These are phyloP conservation scores for Forbesichthys agassizii DNA, from an alignment of 2,113 vertebrate species.

Conservation along the genomic window DNA sequence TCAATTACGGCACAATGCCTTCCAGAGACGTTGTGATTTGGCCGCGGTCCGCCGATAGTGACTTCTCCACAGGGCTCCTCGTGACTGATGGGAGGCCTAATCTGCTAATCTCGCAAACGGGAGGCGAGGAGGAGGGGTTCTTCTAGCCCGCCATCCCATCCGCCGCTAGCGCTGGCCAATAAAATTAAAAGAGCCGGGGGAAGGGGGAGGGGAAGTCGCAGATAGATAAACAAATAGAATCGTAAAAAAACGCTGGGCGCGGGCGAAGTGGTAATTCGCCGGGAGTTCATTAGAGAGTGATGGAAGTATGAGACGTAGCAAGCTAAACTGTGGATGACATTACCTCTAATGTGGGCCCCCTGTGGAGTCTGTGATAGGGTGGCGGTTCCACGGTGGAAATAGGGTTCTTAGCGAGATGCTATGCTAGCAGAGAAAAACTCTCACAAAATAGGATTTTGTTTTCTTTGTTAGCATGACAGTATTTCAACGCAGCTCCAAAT, in stretches of 20 bases:
- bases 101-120: slow-evolving; percentile 97
- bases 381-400: slow-evolving; percentile 66
- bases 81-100: slow-evolving; percentile 97
- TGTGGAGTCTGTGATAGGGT: slow-evolving; percentile 76
- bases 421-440: slow-evolving; percentile 67
- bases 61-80: slow-evolving; percentile 85
- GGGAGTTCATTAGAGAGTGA: slow-evolving; percentile 78
- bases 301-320: slow-evolving; percentile 63
- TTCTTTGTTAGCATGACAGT: slow-evolving; percentile 57
- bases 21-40: slow-evolving; percentile 97
- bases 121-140: slow-evolving; percentile 65
- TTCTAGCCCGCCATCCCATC: slow-evolving; percentile 74
- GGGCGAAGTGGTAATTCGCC: slow-evolving; percentile 77
- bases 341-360: slow-evolving; percentile 78
- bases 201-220: slow-evolving; percentile 70
- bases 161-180: slow-evolving; percentile 80
- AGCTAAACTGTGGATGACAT: slow-evolving; percentile 76
- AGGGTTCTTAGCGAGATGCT: slow-evolving; percentile 69
- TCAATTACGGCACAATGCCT: slow-evolving; percentile 96
- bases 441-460: slow-evolving; percentile 72
- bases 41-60: slow-evolving; percentile 81
- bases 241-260: slow-evolving; percentile 70
- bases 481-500: slow-evolving; percentile 64
- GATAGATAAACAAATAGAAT: slow-evolving; percentile 83
- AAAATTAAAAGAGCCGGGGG: slow-evolving; percentile 73